Evolutionary conservation across 2,113 vertebrate species (phyloP), one percentile per base, ranked within the genome.

Genomic region (Serinus canaria): DNA sequence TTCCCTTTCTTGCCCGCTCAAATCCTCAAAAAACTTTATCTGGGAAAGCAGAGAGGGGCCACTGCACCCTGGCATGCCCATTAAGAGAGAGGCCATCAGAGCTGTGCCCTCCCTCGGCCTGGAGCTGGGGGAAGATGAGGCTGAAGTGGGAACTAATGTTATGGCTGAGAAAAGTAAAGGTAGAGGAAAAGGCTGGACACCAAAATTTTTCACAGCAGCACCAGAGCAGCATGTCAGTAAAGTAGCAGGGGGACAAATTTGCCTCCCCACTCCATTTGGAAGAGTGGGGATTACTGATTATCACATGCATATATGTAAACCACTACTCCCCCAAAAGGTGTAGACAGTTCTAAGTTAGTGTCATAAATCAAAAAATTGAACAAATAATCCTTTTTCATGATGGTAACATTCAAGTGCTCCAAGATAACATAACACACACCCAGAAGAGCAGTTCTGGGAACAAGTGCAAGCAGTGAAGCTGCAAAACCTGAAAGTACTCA

Each of bases 361-460:
- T n/a, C 15, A 88, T 41, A 60, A 64, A 73, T n/a, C 1, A 53
- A 63, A 81, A 88, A 93, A 66, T 27, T 17, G 35, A 44, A 70
- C 31, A 75, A 75, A 75, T 59, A 64, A 59, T 11, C 23, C 5
- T 59, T 84, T 80, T 55, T 53, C 27, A 66, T 46, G 33, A 31
- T 27, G 22, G 62, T 19, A 85, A 56, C 9, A 6, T 53, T 46
- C 9, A 49, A 27, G 23, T 60, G 35, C 53, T 69, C 62, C 22
- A 33, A 50, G 59, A 56, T 19, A 79, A 92, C 0, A 0, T 6
- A 63, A 52, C 22, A 68, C 10, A 43, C 0, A 0, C 13, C 53
- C 60, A 70, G 43, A 44, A 82, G 37, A 80, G 53, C 58, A 58
- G n/a, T 35, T 56, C 69, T 56, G 62, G 53, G 41, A 76, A 64